Conservation (phyloP, 2,113 vertebrate genomes). For the Mungos mungo region DNA sequence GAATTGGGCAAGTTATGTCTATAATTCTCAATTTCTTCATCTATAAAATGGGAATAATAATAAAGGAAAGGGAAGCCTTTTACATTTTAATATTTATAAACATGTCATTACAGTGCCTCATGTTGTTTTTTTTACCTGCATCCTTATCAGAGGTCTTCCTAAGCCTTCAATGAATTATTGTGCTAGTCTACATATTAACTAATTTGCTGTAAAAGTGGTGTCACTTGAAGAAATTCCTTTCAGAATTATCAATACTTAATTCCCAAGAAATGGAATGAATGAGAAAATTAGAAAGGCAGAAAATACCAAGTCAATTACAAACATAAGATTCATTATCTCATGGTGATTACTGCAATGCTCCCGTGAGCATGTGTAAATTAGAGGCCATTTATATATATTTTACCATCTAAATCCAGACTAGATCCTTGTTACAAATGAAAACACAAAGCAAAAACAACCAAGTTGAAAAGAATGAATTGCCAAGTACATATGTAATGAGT, state of each 20-base stretch:
- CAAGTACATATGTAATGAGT: neutral
- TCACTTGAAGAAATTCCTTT: conserved; percentile 15
- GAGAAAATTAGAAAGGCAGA: neutral
- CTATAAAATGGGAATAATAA: neutral
- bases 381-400: neutral
- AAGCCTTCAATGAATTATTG: conserved; percentile 9
- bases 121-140: neutral
- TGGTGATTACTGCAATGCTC: neutral
- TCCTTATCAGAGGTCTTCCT: neutral
- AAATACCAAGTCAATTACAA: conserved; percentile 1
- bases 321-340: neutral
- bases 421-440: neutral
- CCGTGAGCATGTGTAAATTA: conserved; percentile 7
- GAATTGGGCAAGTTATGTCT: neutral
- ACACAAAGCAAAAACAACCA: neutral
- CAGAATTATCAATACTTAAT: neutral
- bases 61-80: neutral
- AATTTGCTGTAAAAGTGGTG: neutral
- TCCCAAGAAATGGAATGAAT: conserved; percentile 17
- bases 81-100: neutral
- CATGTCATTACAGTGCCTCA: neutral
- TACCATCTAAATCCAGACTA: neutral
- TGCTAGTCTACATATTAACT: neutral
- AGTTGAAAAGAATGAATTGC: neutral
- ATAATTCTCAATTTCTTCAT: neutral